Base-by-base conservation (phyloP, 1,140 invertebrate genomes). In the Papilio helenus region DNA sequence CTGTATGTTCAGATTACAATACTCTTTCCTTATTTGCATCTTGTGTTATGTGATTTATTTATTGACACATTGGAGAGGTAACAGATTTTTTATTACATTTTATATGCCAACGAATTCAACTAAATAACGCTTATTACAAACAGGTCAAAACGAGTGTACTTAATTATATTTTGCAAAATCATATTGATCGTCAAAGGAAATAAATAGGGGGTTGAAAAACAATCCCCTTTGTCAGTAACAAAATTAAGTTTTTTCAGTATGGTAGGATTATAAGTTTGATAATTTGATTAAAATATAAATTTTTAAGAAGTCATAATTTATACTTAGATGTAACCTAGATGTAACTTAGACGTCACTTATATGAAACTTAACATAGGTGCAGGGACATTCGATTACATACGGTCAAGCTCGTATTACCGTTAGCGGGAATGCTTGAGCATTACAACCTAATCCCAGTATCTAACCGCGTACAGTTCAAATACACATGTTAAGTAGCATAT, bases 21-120 rank as follows among this genome's bases (percentile, higher is more conserved):
- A 16, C n/a, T 10, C 65, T 42, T 77, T 77, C 58, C 51, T 34
- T n/a, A 77, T 77, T 61, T 77, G 20, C 10, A 49, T 74, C 72
- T 72, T 72, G 71, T 44, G 44, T 29, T 68, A 16, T 29, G 18
- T 16, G 12, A 20, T 61, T 72, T 46, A 72, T 46, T 72, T 20
- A 10, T 72, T 46, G 1, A 44, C 18, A 39, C 5, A 39, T 39
- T 39, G 34, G 3, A 39, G 8, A 39, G 34, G 34, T 39, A 39
- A 8, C 34, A 39, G 34, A 5, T 0, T 39, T 34, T 39, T 39
- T 39, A 39, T 8, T 4, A 39, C 34, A 39, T 39, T 39, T 39
- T 39, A 39, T 4, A 39, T 39, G 8, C 34, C 7, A 39, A 39
- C 34, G 8, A 39, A 39, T 8, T 39, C 7, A 39, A 49, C 14